Percentiles rank a stretch among this genome's conserved stretches.
Conservation (phyloP, 2,888 invertebrate genomes). For the Caenorhabditis imperialis region DNA sequence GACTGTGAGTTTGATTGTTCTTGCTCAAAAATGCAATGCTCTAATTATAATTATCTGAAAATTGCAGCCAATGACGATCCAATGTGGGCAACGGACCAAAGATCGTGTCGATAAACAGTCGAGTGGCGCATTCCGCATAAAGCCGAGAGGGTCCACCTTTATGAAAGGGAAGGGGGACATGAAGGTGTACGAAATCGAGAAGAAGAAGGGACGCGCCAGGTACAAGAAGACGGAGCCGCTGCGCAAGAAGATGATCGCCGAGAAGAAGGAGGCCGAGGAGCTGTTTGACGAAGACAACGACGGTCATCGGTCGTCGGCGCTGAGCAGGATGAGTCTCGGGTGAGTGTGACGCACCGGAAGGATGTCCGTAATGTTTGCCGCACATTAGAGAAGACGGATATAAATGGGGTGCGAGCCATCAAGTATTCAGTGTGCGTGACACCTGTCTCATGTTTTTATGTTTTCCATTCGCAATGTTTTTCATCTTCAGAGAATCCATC, state of each 20-base stretch:
- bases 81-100: constrained; percentile 62
- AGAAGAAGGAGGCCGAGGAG: constrained; percentile 50
- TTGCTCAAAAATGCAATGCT: not conserved
- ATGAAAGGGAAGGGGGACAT: constrained; percentile 46
- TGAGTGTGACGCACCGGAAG: constrained; percentile 34
- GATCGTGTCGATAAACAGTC: constrained; percentile 61
- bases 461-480: constrained; percentile 9
- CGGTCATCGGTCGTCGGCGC: constrained; percentile 42
- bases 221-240: constrained; percentile 48
- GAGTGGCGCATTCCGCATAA: constrained; percentile 47
- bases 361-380: constrained; percentile 16
- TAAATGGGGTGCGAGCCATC: constrained; percentile 19
- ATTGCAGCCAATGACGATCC: constrained; percentile 66
- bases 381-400: constrained; percentile 32
- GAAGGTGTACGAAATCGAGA: constrained; percentile 47
- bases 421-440: constrained; percentile 21
- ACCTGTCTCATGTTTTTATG: not conserved
- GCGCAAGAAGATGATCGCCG: constrained; percentile 37
- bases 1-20: constrained; percentile 39
- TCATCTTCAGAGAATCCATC: constrained; percentile 46
- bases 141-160: constrained; percentile 37
- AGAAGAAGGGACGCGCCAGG: constrained; percentile 40
- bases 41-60: not conserved
- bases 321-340: constrained; percentile 61
- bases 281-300: constrained; percentile 46